These are phyloP conservation scores for Noctua pronuba DNA, from an alignment of 2,888 invertebrate species.

Conservation along the genomic window DNA sequence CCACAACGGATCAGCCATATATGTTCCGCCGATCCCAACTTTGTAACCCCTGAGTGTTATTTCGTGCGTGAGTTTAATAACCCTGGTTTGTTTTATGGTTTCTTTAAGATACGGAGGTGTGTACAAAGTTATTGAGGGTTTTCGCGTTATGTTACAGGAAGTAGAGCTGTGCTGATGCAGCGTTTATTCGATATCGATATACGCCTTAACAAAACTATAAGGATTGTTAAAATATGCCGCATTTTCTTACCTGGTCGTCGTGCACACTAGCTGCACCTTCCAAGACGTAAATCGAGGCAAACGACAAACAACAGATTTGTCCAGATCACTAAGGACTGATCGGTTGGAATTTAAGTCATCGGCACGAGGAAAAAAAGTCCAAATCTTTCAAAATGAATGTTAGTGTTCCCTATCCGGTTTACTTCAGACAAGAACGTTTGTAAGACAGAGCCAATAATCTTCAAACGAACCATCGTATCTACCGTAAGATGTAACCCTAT, in stretches of 20 bases:
- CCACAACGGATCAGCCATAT: conserved; percentile 54
- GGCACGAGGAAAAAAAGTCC: neutral
- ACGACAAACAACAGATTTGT: neutral
- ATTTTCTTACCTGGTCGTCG: neutral
- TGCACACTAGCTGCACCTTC: neutral
- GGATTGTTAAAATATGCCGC: neutral
- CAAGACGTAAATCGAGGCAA: neutral
- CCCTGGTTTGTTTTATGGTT: conserved; percentile 46
- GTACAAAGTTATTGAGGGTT: conserved; percentile 5
- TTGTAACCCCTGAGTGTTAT: conserved; percentile 47
- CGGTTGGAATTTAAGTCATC: neutral
- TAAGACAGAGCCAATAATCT: conserved; percentile 40
- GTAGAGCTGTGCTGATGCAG: neutral
- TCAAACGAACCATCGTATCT: conserved; percentile 19
- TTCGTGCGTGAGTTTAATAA: conserved; percentile 55
- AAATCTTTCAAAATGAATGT: conserved; percentile 13
- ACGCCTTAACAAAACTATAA: neutral
- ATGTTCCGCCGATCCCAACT: conserved; percentile 52
- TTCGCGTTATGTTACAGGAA: neutral
- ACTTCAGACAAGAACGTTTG: conserved; percentile 16
- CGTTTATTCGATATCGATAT: neutral
- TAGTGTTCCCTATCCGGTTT: neutral
- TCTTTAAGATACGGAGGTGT: conserved; percentile 33
- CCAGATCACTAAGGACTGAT: neutral
- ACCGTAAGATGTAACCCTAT: conserved; percentile 24